A percentile compares a stretch with the other conserved stretches of the same genome.
phyloP scores from a whole-genome alignment of 2,797 vertebrate genomes.

The Channa striata region DNA sequence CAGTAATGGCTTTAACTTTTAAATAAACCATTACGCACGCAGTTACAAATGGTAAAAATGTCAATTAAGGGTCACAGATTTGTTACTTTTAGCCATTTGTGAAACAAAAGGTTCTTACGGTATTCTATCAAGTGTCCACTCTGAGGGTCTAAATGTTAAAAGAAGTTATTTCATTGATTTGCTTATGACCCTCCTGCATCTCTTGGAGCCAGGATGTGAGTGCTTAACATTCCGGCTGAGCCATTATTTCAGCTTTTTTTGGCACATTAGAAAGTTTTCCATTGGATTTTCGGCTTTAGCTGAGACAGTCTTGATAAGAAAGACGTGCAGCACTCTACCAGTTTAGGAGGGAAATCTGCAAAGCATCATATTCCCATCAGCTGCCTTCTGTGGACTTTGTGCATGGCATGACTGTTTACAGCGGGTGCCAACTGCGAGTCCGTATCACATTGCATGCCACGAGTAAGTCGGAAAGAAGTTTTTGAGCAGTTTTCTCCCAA shows the following conservation, averaged over 20 bases:
- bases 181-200: background rate
- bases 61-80: background rate
- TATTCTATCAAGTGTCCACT: background rate
- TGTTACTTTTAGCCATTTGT: conserved; percentile 4
- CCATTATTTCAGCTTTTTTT: background rate
- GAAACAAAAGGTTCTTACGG: background rate
- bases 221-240: background rate
- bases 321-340: background rate
- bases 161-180: background rate
- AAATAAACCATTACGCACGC: conserved; percentile 4
- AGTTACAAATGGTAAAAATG: background rate
- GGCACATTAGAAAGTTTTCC: background rate
- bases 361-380: conserved; percentile 2
- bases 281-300: background rate
- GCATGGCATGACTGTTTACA: background rate
- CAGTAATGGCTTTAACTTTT: background rate
- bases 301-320: background rate
- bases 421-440: background rate
- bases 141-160: background rate
- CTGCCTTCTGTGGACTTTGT: background rate
- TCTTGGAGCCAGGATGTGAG: background rate
- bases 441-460: too few relatives aligned
- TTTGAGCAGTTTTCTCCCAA: background rate
- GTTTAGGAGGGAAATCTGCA: background rate
- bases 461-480: background rate